A percentile compares a stretch with the other conserved stretches of the same genome.
Evolutionary conservation across 2,888 invertebrate species (phyloP).

Genomic region (Malachius bipustulatus): DNA sequence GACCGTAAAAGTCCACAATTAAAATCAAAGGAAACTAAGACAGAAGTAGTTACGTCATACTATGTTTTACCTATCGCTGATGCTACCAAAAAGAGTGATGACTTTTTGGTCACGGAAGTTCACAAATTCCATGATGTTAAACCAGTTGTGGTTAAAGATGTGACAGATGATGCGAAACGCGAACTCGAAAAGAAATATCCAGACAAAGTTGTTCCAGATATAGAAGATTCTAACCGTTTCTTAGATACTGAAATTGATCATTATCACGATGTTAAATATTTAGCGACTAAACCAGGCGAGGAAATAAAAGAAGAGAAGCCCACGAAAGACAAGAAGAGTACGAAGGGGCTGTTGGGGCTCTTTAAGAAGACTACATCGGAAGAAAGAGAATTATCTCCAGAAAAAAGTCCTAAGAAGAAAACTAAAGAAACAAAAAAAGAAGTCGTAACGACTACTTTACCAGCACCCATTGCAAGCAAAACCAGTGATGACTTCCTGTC

Average conservation of each 20-base stretch:
- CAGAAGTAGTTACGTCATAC: not conserved
- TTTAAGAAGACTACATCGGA: slow-evolving; percentile 1
- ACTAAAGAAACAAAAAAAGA: slow-evolving; percentile 1
- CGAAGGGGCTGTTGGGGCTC: slow-evolving; percentile 1
- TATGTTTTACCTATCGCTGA: not conserved
- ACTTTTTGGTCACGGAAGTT: slow-evolving; percentile 21
- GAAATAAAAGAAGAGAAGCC: not conserved
- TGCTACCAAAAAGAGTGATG: slow-evolving; percentile 10
- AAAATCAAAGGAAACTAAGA: not conserved
- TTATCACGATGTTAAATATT: slow-evolving; percentile 14
- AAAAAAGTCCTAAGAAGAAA: slow-evolving; percentile 1
- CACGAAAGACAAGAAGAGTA: not conserved
- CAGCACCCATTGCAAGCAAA: not conserved
- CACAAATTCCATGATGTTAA: slow-evolving; percentile 20
- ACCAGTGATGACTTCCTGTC: slow-evolving; percentile 18
- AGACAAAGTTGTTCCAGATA: not conserved
- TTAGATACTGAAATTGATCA: slow-evolving; percentile 18
- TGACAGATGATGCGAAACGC: not conserved
- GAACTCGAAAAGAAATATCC: not conserved
- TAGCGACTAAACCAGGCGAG: not conserved
- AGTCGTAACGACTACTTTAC: not conserved
- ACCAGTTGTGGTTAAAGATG: not conserved
- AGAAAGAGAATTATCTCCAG: not conserved
- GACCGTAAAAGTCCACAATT: not conserved
- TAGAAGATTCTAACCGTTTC: slow-evolving; percentile 13